These are phyloP conservation scores for Catalaphyllia jardinei DNA, from an alignment of 64 coral and sea anemone genomes.

Conservation along the genomic window DNA sequence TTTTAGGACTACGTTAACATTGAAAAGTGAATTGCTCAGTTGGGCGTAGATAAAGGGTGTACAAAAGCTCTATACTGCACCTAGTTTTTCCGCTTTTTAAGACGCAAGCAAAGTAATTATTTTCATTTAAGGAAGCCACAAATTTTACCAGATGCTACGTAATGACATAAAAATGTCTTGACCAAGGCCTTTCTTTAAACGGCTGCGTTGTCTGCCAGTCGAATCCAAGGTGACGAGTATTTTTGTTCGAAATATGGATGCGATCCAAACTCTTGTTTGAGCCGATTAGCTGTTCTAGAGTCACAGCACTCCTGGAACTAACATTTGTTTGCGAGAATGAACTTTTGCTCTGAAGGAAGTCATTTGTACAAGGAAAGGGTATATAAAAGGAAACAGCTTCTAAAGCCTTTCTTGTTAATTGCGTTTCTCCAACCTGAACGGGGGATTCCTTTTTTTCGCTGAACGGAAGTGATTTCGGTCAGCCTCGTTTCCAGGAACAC, in stretches of 20 bases:
- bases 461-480: conserved; percentile 37
- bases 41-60: not conserved
- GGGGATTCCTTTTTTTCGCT: conserved; percentile 31
- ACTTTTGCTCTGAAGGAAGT: not conserved
- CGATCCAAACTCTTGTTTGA: not conserved
- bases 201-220: not conserved
- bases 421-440: not conserved
- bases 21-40: not conserved
- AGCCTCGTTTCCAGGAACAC: conserved; percentile 53
- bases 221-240: not conserved
- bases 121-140: not conserved
- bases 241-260: not conserved
- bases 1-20: not conserved
- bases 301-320: not conserved
- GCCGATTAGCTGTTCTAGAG: not conserved
- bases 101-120: not conserved
- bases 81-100: not conserved
- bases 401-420: not conserved
- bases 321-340: not conserved
- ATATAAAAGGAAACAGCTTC: not conserved
- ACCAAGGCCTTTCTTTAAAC: not conserved
- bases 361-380: not conserved
- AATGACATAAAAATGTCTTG: not conserved
- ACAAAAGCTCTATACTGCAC: not conserved
- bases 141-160: not conserved